Conservation (phyloP, 2,113 vertebrate genomes). For the Alectura lathami region DNA sequence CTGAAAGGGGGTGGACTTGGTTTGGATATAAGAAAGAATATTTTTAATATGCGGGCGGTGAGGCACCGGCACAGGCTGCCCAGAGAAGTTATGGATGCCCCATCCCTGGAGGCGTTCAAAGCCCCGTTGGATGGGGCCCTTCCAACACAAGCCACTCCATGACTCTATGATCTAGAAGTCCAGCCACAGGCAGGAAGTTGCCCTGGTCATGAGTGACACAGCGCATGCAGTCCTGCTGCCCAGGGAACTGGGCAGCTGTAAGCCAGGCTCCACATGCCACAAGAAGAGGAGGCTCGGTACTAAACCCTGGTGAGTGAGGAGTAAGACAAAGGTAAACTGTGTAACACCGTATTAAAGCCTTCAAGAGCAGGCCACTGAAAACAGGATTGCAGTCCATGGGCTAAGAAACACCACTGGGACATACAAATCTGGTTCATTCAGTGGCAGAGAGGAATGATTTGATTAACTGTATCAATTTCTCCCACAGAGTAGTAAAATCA, state of each 20-base stretch:
- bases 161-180: too few species aligned
- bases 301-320: neutral
- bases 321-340: neutral
- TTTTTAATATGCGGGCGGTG: too few species aligned
- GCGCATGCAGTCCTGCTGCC: neutral
- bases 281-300: neutral
- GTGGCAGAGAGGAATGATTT: neutral
- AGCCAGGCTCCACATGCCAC: neutral
- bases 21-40: too few species aligned
- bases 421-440: neutral
- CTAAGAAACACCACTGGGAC: neutral
- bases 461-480: neutral
- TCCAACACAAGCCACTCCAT: too few species aligned
- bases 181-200: neutral
- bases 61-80: too few species aligned
- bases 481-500: neutral
- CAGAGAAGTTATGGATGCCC: too few species aligned
- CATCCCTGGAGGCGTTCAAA: too few species aligned
- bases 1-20: too few species aligned
- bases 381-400: accelerated
- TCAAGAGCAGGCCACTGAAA: neutral
- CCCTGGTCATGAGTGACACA: too few species aligned
- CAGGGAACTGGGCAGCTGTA: neutral
- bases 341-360: neutral
- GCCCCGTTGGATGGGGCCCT: too few species aligned